Base-by-base conservation (phyloP, 1,140 invertebrate species). In the Pseudomyrmex pallidus region DNA sequence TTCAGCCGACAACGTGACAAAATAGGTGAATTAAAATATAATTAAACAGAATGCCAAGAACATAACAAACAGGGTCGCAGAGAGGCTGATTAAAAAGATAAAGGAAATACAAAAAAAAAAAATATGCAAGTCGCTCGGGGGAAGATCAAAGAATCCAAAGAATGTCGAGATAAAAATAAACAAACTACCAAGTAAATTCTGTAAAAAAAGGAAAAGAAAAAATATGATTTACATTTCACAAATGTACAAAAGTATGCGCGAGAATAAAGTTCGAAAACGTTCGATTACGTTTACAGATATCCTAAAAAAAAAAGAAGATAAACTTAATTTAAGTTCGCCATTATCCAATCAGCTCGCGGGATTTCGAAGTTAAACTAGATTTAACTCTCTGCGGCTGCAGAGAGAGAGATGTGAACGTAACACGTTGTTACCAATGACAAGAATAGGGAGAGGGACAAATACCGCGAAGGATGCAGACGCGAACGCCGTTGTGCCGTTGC, bases 311-410 rank as follows among this genome's bases (percentile, higher is more conserved):
- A 64, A 46, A 63, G 64, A 72, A 82, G 52, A 78, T 63, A 61
- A 84, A 84, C 57, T 73, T 82, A 63, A 73, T 82, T 84, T 76
- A 64, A 84, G 7, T 80, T 82, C 9, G 10, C 70, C 22, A 63
- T 84, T 82, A 72, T 84, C 8, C 13, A 62, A 68, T 67, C 54
- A 77, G 10, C 20, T 46, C 25, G 10, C 13, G 44, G 48, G 57
- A 80, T 72, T 63, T 72, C 76, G 9, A 56, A 62, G 46, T 80
- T 78, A 70, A 84, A 72, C 63, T 59, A 35, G 10, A 17, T 64
- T 77, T 67, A 78, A 77, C 62, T 83, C 59, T 76, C 17, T 25
- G 50, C 15, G 7, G 44, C 56, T 77, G 35, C 57, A 5, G 15
- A 8, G 62, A 59, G 56, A 54, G 74, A 74, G 12, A 13, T 2